Evolutionary conservation across 2,113 vertebrate species (phyloP), one percentile per base, ranked within the genome.

Genomic region (Pangasianodon gigas): DNA sequence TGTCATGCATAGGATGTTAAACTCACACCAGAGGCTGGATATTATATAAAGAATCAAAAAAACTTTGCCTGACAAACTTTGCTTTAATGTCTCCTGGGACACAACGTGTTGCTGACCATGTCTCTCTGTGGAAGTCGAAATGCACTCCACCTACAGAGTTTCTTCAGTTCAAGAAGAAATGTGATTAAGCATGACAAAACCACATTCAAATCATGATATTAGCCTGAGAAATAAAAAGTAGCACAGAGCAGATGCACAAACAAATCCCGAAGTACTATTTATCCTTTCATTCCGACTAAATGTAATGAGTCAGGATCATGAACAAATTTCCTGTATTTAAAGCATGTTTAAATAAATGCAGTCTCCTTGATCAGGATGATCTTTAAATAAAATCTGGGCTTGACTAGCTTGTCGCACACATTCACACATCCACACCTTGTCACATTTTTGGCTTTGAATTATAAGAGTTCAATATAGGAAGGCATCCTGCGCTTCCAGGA

Each of bases 11-110:
- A 60, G 88, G 69, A 74, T 93, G 92, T 94, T 93, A 90, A 93
- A 93, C 87, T 91, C 82, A 85, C 79, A 90, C 88, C 90, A 90
- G 92, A 90, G 46, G 89, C 91, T 87, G 88, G 82, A 92, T 94
- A 92, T 91, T 93, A 91, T 93, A 94, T 95, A 94, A 94, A 94
- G 94, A 94, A 94, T 92, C 88, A 92, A 90, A 67, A 93, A 94
- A 94, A 84, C 90, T 94, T 91, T 65, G 90, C 93, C 89, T 87
- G 10, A 89, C 86, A 92, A 92, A 71, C 89, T 92, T 92, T 81
- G 5, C 4, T 90, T 84, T 90, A 94, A 92, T 88, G 91, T 94
- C 90, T 93, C 88, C 90, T 92, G 93, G 92, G 54, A 89, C 46
- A 83, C 9, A 29, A 14, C 14, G 13, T 58, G 52, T 54, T 54